These are phyloP conservation scores for Neoarius graeffei DNA, from an alignment of 2,113 vertebrate species.

Conservation along the genomic window DNA sequence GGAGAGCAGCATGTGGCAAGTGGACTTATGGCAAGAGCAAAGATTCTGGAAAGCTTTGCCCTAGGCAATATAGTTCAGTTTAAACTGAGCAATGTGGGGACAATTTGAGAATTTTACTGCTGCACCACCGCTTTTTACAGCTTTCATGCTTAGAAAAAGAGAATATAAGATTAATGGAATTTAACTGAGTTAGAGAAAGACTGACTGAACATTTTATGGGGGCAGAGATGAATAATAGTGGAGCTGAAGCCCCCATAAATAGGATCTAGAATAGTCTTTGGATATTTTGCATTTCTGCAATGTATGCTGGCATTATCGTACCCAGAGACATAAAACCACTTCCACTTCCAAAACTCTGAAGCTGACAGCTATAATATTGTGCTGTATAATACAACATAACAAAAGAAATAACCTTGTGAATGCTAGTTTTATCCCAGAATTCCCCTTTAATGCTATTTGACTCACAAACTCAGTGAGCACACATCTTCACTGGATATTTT, in stretches of 20 bases:
- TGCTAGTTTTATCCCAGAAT: neutral
- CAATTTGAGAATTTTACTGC: conserved; percentile 7
- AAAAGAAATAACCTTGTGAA: neutral
- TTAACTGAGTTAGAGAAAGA: neutral
- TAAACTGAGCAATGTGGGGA: neutral
- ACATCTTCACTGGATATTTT: neutral
- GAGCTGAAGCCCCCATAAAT: neutral
- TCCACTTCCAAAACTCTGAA: neutral
- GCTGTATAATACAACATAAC: neutral
- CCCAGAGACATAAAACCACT: neutral
- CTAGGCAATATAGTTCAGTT: conserved; percentile 8
- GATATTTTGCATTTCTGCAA: neutral
- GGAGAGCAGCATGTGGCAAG: neutral
- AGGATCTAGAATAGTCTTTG: neutral
- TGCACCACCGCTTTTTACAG: neutral
- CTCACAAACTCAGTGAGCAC: no score
- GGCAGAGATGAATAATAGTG: neutral
- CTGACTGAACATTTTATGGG: neutral
- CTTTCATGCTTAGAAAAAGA: conserved; percentile 4
- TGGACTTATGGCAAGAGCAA: conserved; percentile 11
- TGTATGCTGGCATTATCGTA: neutral
- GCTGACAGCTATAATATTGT: neutral
- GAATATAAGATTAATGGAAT: conserved; percentile 8
- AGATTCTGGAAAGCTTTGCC: neutral
- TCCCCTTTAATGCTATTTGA: neutral